Evolutionary conservation across 2,113 vertebrate genomes (phyloP), one percentile per base, ranked within the genome.

Genomic region (Boleophthalmus pectinirostris): DNA sequence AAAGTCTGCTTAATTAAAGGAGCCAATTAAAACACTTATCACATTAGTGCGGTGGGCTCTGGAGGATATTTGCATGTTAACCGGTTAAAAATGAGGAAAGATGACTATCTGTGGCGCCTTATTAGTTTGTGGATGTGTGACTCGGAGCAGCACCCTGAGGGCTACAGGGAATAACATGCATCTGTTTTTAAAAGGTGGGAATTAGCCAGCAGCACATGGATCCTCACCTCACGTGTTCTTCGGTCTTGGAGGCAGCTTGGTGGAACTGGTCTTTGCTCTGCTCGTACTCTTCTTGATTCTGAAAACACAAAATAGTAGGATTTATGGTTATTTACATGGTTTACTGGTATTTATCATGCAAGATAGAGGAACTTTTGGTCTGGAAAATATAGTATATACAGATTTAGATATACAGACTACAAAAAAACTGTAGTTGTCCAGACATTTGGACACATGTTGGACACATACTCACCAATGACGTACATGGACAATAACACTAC

Each of bases 231-330:
- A 99, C 88, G 7, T 66, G 83, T 47, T 80, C 86, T 85, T 97
- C 96, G 0, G 93, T 90, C 79, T 92, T 93, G n/a, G 88, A 77
- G 53, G 95, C 95, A 73, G 95, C 94, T 70, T 95, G 92, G 33
- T 95, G 94, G 90, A 97, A 98, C 63, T 97, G 92, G 71, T 95
- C 94, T 0, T 93, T 94, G 12, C 94, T 94, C 84, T 95, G 80
- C 80, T 91, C 90, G 86, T 95, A 98, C 79, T 94, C 91, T 80
- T 97, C 95, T 7, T 88, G 78, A 56, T 95, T 97, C 97, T 99
- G 85, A 66, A 94, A 38, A 95, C 13, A 61, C 24, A 61, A 33
- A 61, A 33, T 1, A 24, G 23, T 12, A 57, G 21, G 11, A 58
- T 58, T 1, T 5, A 25, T 24, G 24, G 3, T 58, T 58, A 23